A percentile compares a stretch with the other conserved stretches of the same genome.
Conservation (phyloP, 2,797 vertebrate genomes). For the Oophaga sylvatica region DNA sequence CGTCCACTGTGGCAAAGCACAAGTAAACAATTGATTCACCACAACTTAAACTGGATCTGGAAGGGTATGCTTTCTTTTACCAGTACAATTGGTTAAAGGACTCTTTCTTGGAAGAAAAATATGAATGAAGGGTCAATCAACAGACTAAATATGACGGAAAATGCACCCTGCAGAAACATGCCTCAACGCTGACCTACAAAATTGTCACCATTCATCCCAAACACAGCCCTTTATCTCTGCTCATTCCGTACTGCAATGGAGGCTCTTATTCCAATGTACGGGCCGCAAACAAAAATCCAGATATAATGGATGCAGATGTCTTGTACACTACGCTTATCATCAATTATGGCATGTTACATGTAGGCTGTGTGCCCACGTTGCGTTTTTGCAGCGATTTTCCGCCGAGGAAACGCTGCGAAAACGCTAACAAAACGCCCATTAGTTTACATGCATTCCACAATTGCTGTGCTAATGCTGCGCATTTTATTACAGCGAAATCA, state of each 20-base stretch:
- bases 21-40: background rate
- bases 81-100: background rate
- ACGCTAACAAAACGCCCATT: no score
- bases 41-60: background rate
- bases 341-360: no score
- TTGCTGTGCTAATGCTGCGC: no score
- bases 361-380: no score
- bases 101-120: background rate
- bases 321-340: no score
- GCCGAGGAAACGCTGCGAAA: no score
- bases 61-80: background rate
- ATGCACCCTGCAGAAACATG: background rate
- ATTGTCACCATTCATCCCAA: background rate
- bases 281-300: background rate
- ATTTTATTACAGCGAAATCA: no score
- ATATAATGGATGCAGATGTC: background rate
- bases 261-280: background rate
- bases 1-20: background rate
- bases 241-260: background rate
- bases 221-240: background rate
- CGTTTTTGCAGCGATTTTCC: no score
- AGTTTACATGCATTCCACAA: no score
- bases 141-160: background rate
- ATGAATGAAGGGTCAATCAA: no score
- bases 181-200: background rate